Evolutionary conservation across 2,113 vertebrate genomes (phyloP).

Genomic region (Phalacrocorax aristotelis): DNA sequence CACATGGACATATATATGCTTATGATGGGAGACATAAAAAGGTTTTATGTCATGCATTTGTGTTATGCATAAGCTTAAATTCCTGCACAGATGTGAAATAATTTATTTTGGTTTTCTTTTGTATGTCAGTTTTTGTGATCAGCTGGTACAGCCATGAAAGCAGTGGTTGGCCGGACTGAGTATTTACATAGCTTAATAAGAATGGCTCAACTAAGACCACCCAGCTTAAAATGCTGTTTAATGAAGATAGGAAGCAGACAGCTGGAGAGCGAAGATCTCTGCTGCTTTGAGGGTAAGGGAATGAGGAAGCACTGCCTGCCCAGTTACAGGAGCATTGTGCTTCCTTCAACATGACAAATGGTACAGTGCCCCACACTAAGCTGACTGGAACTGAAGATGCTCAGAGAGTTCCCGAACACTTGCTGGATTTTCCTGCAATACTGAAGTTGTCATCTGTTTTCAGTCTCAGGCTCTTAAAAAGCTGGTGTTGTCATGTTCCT

Average conservation of each 20-base stretch:
- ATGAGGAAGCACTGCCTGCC: neutral
- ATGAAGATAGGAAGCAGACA: neutral
- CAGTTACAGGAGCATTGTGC: neutral
- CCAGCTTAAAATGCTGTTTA: neutral
- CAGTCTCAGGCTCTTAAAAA: neutral
- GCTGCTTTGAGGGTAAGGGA: neutral
- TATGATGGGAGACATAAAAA: neutral
- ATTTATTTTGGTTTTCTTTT: neutral
- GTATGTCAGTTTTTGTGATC: neutral
- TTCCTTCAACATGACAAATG: neutral
- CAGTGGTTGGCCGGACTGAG: neutral
- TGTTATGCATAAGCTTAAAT: neutral
- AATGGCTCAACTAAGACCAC: neutral
- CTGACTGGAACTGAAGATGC: neutral
- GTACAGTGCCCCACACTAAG: neutral
- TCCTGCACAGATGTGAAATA: neutral
- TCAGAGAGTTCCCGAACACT: neutral
- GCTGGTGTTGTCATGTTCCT: neutral
- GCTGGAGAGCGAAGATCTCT: neutral
- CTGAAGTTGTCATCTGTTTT: neutral
- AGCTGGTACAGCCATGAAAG: neutral
- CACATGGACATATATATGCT: neutral
- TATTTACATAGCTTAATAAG: conserved; percentile 6
- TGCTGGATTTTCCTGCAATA: neutral
- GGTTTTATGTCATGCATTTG: neutral